Evolutionary conservation across 2,113 vertebrate genomes (phyloP).

Genomic region (Poicephalus gulielmi): DNA sequence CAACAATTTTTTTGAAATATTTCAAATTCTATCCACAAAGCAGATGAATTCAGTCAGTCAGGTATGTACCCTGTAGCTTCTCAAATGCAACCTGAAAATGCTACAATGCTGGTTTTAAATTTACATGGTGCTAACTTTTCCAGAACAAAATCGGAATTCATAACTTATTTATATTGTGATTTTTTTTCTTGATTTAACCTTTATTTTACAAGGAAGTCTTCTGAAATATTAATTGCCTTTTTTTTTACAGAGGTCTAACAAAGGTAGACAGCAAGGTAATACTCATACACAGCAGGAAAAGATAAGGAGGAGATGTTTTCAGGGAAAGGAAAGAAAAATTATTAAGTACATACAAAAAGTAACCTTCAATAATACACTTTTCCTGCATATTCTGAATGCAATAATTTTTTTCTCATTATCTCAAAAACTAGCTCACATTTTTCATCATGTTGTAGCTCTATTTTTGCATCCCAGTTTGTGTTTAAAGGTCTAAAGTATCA

Average conservation of each 20-base stretch:
- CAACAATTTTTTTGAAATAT: background rate
- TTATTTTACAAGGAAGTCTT: conserved; percentile 42
- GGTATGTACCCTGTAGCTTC: background rate
- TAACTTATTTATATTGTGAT: conserved; percentile 48
- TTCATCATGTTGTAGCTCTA: background rate
- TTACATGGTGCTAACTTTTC: conserved; percentile 13
- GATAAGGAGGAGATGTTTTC: background rate
- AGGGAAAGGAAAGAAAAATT: background rate
- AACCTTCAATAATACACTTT: background rate
- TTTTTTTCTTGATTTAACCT: conserved; percentile 39
- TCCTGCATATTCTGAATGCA: background rate
- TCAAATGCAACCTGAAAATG: background rate
- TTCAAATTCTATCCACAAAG: background rate
- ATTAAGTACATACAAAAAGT: background rate
- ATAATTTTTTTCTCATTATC: background rate
- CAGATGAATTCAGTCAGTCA: background rate
- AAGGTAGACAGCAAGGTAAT: background rate
- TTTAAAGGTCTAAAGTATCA: background rate
- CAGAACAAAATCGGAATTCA: conserved; percentile 35
- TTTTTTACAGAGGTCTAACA: background rate
- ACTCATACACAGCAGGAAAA: background rate
- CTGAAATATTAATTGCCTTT: conserved; percentile 30
- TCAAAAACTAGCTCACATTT: background rate
- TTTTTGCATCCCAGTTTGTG: background rate
- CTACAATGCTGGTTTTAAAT: background rate